These are phyloP conservation scores for Lates japonicus DNA, from an alignment of 2,797 vertebrate genomes.

Conservation along the genomic window DNA sequence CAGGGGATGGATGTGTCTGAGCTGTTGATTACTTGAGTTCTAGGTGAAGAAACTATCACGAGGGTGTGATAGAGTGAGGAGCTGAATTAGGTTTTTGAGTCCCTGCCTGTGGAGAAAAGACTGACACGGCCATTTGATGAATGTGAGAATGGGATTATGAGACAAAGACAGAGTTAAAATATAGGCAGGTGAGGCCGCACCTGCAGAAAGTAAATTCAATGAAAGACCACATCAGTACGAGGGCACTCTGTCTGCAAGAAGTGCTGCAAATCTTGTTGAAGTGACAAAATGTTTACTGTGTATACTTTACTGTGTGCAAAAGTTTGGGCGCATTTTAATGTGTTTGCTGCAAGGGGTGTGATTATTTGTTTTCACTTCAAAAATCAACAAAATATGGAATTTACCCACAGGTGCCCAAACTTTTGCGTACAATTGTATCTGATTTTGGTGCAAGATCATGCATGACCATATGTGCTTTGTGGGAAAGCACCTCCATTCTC, in stretches of 20 bases:
- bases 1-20: constrained; percentile 23
- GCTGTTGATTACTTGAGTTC: constrained; percentile 62
- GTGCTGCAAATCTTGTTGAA: neutral
- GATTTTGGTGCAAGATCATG: neutral
- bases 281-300: neutral
- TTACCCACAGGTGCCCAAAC: neutral
- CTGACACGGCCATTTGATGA: constrained; percentile 33
- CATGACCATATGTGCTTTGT: neutral
- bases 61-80: constrained; percentile 44
- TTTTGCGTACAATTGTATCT: neutral
- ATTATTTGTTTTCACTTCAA: neutral
- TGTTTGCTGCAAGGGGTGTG: neutral
- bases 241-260: neutral
- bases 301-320: neutral
- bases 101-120: constrained; percentile 23
- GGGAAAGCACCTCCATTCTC: constrained; percentile 4
- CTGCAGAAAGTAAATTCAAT: constrained; percentile 30
- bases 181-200: neutral
- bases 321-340: neutral
- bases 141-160: constrained; percentile 18
- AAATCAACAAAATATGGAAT: neutral
- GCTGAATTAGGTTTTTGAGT: constrained; percentile 44
- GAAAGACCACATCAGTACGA: constrained; percentile 7
- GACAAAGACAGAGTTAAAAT: neutral
- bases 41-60: constrained; percentile 66